Percentiles rank a stretch among this genome's conserved stretches.
Conservation (phyloP, 1,140 invertebrate species). For the Scaptomyza pallida region DNA sequence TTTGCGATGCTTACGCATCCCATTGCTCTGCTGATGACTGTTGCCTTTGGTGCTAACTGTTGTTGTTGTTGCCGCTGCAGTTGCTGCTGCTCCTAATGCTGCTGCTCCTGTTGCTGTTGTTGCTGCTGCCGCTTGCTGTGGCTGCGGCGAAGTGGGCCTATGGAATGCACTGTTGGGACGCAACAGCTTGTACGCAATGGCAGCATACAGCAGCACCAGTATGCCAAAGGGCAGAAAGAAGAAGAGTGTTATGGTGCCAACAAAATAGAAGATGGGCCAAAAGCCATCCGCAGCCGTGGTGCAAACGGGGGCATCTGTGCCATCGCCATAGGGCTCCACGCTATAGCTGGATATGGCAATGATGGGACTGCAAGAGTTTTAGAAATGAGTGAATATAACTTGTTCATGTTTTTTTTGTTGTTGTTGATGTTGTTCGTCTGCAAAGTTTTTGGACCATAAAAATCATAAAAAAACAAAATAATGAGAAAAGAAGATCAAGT, state of each 20-base stretch:
- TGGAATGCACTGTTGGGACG: slow-evolving; percentile 84
- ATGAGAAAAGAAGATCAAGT: slow-evolving; percentile 28
- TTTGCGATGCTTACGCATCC: slow-evolving; percentile 87
- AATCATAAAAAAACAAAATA: slow-evolving; percentile 36
- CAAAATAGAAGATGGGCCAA: slow-evolving; percentile 91
- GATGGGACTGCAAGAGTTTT: slow-evolving; percentile 89
- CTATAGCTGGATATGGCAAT: slow-evolving; percentile 90
- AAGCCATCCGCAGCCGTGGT: slow-evolving; percentile 89
- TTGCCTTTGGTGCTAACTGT: slow-evolving; percentile 53
- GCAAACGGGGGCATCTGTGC: slow-evolving; percentile 88
- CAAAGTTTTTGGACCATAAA: slow-evolving; percentile 61
- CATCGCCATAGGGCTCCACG: slow-evolving; percentile 88
- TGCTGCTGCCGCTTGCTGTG: slow-evolving; percentile 39
- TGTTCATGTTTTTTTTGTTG: too few relatives aligned
- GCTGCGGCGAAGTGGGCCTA: slow-evolving; percentile 83
- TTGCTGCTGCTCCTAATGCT: not conserved
- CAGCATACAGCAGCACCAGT: slow-evolving; percentile 92
- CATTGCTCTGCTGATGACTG: slow-evolving; percentile 76
- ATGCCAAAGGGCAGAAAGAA: slow-evolving; percentile 93
- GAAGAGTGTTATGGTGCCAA: slow-evolving; percentile 91
- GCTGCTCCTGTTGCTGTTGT: not conserved
- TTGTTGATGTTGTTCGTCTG: slow-evolving; percentile 47
- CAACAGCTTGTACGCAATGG: slow-evolving; percentile 91
- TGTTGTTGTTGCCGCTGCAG: not conserved
- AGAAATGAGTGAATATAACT: slow-evolving; percentile 15